phyloP scores from a whole-genome alignment of 2,888 invertebrate species.

The Myopa testacea region DNA sequence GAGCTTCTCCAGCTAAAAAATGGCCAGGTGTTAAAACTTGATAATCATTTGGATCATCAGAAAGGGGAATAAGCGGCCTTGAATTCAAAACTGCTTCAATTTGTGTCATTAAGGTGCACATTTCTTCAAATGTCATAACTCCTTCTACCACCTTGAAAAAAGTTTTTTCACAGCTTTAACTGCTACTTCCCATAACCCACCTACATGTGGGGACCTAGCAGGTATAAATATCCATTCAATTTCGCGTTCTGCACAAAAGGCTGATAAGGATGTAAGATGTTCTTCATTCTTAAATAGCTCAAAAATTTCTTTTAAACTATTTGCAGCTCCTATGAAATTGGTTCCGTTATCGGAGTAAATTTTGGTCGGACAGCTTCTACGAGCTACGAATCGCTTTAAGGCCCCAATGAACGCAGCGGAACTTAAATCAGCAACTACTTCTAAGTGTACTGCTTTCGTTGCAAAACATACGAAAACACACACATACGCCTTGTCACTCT shows the following conservation, averaged over 20 bases:
- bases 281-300: too few relatives aligned
- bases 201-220: neutral
- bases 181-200: neutral
- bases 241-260: neutral
- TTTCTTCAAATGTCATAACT: constrained; percentile 3
- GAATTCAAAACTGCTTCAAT: neutral
- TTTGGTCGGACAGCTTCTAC: neutral
- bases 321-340: neutral
- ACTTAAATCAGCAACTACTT: neutral
- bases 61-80: neutral
- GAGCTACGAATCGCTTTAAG: neutral
- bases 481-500: neutral
- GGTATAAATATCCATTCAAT: neutral
- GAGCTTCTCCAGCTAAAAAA: constrained; percentile 6
- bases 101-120: neutral
- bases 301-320: neutral
- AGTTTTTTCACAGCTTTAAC: neutral
- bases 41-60: constrained; percentile 4
- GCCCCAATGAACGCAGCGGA: neutral
- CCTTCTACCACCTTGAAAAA: neutral
- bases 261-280: too few relatives aligned
- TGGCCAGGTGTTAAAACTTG: constrained; percentile 16
- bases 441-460: neutral
- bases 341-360: constrained; percentile 1
- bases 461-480: constrained; percentile 1